A percentile compares a stretch with the other conserved stretches of the same genome.
Evolutionary conservation across 2,797 vertebrate species (phyloP).

Genomic region (Hoplostethus mediterraneus): DNA sequence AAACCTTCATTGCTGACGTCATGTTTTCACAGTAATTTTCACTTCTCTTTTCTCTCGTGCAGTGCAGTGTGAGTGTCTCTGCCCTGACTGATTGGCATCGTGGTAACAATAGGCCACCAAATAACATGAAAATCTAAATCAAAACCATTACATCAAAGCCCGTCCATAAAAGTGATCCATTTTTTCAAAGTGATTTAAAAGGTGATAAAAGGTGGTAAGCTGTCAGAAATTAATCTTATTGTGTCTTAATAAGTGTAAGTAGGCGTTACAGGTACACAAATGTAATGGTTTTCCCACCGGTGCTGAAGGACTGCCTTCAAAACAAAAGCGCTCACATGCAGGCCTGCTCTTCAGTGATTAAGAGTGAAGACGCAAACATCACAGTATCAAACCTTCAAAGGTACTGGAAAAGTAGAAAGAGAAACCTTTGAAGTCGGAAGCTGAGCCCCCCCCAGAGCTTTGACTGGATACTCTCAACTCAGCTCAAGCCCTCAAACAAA

Average conservation of each 20-base stretch:
- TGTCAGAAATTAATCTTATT: too few relatives aligned
- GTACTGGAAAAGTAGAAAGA: conserved; percentile 56
- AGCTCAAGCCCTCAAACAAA: conserved; percentile 54
- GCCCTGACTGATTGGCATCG: too few relatives aligned
- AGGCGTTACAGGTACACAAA: conserved; percentile 1
- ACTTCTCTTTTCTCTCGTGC: too few relatives aligned
- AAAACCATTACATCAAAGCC: too few relatives aligned
- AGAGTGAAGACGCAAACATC: conserved; percentile 55
- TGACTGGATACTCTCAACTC: conserved; percentile 37
- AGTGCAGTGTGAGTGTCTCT: too few relatives aligned
- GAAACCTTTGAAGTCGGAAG: conserved; percentile 63
- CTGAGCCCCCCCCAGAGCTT: conserved; percentile 51
- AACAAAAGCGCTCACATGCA: conserved; percentile 57
- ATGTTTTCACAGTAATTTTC: too few relatives aligned
- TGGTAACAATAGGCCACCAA: too few relatives aligned
- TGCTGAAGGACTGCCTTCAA: conserved; percentile 43
- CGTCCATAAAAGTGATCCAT: too few relatives aligned
- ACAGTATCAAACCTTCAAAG: conserved; percentile 69
- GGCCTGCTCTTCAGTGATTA: conserved; percentile 55
- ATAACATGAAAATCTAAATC: too few relatives aligned
- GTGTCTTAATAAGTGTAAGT: not conserved
- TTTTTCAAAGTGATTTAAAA: too few relatives aligned
- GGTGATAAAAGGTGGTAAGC: too few relatives aligned
- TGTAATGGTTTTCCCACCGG: conserved; percentile 27
- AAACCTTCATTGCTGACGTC: too few relatives aligned